Conservation (phyloP, 2,888 invertebrate genomes). For the Ectemnius cavifrons region DNA sequence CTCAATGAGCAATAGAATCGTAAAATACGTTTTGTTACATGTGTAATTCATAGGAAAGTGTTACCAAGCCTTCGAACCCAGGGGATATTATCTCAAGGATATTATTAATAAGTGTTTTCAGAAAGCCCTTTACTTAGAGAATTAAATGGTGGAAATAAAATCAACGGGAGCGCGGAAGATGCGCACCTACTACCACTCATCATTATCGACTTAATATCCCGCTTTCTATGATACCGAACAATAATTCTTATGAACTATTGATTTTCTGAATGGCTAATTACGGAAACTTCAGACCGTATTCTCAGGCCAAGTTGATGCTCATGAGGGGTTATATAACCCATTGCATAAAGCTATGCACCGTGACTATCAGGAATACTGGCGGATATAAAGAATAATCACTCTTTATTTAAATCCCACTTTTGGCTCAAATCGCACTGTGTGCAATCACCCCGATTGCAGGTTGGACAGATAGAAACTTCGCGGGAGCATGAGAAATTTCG, state of each 20-base stretch:
- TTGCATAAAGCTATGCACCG: conserved; percentile 49
- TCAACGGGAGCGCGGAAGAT: neutral
- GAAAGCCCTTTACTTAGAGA: neutral
- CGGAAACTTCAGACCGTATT: conserved; percentile 15
- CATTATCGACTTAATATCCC: neutral
- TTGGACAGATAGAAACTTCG: conserved; percentile 15
- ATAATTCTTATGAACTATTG: neutral
- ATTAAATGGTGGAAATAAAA: neutral
- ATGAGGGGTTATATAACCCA: neutral
- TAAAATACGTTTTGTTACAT: too few relatives aligned
- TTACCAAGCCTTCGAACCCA: too few relatives aligned
- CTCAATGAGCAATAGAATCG: too few relatives aligned
- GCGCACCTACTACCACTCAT: neutral
- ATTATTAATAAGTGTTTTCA: too few relatives aligned
- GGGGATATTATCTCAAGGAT: too few relatives aligned
- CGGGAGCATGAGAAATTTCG: conserved; percentile 35
- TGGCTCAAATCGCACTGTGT: conserved; percentile 34
- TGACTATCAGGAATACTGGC: conserved; percentile 52
- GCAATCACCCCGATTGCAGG: conserved; percentile 23
- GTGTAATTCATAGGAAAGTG: too few relatives aligned
- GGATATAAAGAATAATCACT: conserved; percentile 45
- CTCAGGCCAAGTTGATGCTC: conserved; percentile 26
- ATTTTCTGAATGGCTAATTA: neutral
- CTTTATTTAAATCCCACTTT: conserved; percentile 32
- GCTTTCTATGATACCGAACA: too few relatives aligned